Conservation (phyloP, 2,888 invertebrate genomes). For the Ophion obscuratus region DNA sequence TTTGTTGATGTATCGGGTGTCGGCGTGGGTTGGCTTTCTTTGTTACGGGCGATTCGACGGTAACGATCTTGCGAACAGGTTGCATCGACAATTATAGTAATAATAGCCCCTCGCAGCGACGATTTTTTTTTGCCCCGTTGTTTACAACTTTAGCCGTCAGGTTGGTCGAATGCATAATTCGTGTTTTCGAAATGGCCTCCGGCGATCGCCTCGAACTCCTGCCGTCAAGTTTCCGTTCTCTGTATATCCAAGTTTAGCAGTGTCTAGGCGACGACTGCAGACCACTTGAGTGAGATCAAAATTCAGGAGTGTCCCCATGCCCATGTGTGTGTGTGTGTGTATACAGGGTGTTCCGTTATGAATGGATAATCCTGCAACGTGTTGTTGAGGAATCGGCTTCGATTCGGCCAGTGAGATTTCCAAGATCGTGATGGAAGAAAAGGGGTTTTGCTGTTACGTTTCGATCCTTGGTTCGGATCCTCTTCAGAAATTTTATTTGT, state of each 20-base stretch:
- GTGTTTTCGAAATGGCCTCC: background rate
- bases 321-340: background rate
- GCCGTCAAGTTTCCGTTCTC: background rate
- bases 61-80: too few species aligned
- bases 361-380: too few species aligned
- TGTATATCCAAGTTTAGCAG: background rate
- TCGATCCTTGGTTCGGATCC: too few species aligned
- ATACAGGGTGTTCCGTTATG: too few species aligned
- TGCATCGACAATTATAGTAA: background rate
- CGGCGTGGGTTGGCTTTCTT: too few species aligned
- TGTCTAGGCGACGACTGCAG: background rate
- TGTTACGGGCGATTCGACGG: too few species aligned
- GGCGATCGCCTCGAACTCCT: background rate
- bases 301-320: background rate
- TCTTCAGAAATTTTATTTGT: too few species aligned
- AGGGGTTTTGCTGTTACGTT: too few species aligned
- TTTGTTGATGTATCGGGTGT: too few species aligned
- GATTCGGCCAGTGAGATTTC: too few species aligned
- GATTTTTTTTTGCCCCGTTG: background rate
- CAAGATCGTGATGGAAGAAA: too few species aligned
- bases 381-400: too few species aligned
- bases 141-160: slow-evolving; percentile 3
- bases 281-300: slow-evolving; percentile 3
- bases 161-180: slow-evolving; percentile 21
- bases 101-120: background rate